Evolutionary conservation across 1,140 invertebrate species (phyloP).

Genomic region (Drosophila pseudoobscura): DNA sequence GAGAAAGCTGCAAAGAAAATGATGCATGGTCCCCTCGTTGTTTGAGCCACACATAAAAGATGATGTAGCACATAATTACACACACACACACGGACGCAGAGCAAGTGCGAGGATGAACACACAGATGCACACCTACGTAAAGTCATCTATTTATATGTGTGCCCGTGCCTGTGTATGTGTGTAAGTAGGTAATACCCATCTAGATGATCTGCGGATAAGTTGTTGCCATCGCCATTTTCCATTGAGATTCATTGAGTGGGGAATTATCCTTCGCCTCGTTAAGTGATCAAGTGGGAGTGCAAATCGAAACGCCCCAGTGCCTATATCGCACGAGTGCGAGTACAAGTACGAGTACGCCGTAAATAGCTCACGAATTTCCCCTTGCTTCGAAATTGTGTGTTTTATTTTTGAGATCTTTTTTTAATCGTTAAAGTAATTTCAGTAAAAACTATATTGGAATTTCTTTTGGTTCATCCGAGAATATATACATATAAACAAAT

Average conservation of each 20-base stretch:
- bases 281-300: slow-evolving; percentile 39
- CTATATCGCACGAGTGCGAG: no score
- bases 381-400: no score
- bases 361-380: no score
- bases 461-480: no score
- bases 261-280: slow-evolving; percentile 44
- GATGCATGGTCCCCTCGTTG: slow-evolving; percentile 53
- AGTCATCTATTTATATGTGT: slow-evolving; percentile 31
- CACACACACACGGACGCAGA: slow-evolving; percentile 18
- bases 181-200: slow-evolving; percentile 48
- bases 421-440: no score
- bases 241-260: slow-evolving; percentile 41
- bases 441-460: no score
- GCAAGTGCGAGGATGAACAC: neutral
- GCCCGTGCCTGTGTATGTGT: slow-evolving; percentile 15
- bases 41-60: slow-evolving; percentile 63
- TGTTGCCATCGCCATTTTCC: slow-evolving; percentile 12
- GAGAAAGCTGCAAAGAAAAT: slow-evolving; percentile 34
- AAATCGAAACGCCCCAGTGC: slow-evolving; percentile 21
- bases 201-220: slow-evolving; percentile 54
- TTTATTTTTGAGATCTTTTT: no score
- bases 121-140: slow-evolving; percentile 9
- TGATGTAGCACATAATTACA: slow-evolving; percentile 79
- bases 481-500: no score
- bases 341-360: no score